Conservation (phyloP, 2,797 vertebrate genomes). For the Podargus strigoides region DNA sequence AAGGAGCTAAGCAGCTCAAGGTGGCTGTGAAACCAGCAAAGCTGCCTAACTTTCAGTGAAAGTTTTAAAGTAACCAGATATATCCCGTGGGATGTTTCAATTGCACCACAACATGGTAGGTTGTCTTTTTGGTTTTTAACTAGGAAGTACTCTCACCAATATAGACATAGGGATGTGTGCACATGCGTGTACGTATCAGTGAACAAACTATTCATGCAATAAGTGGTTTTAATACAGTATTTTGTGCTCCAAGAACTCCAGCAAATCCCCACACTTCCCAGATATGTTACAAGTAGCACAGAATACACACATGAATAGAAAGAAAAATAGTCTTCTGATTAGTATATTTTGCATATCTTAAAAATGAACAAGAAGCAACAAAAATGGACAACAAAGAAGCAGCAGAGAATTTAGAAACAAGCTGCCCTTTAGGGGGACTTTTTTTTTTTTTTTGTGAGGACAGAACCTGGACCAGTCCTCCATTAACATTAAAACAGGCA, state of each 20-base stretch:
- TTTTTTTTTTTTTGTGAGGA: background rate
- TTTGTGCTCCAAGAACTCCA: background rate
- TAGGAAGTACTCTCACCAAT: background rate
- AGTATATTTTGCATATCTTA: background rate
- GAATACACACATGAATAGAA: background rate
- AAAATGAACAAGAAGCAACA: background rate
- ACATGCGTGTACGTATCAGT: no score
- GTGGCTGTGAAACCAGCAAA: background rate
- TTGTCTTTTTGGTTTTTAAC: background rate
- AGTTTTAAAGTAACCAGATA: background rate
- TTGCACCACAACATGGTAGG: background rate
- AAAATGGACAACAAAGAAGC: background rate
- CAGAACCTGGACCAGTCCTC: background rate
- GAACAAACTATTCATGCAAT: background rate
- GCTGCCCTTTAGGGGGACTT: no score
- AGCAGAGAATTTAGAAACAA: background rate
- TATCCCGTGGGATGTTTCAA: background rate
- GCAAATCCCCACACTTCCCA: background rate
- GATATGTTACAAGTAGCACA: background rate
- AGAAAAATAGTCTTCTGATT: background rate
- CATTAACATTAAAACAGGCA: background rate
- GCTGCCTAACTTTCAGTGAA: background rate
- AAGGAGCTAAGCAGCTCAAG: background rate
- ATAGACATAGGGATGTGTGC: background rate
- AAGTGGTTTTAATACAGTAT: background rate